phyloP scores from a whole-genome alignment of 1,140 invertebrate species.

The Penaeus indicus region DNA sequence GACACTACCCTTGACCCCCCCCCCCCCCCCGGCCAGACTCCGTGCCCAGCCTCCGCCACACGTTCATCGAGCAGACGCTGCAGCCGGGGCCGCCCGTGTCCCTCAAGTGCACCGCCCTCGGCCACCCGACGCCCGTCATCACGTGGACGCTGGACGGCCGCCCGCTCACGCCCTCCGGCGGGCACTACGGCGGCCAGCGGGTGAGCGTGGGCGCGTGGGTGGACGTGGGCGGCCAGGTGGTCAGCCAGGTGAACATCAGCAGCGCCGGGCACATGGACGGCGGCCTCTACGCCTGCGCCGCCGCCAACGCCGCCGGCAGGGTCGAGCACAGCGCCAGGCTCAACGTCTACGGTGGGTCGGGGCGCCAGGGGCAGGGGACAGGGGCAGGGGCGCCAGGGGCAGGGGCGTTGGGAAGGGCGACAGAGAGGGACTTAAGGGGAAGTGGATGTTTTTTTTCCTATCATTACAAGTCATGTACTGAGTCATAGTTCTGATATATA shows the following conservation, averaged over 20 bases:
- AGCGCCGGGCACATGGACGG: constrained; percentile 86
- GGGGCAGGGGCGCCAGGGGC: no score
- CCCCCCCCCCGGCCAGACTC: constrained; percentile 73
- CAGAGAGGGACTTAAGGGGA: no score
- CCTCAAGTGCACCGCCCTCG: constrained; percentile 85
- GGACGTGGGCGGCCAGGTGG: constrained; percentile 75
- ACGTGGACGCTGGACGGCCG: constrained; percentile 85
- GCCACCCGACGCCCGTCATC: constrained; percentile 87
- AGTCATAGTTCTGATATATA: no score
- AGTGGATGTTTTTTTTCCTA: no score
- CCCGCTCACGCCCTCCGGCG: constrained; percentile 40
- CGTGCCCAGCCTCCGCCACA: constrained; percentile 83
- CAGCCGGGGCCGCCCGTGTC: constrained; percentile 84
- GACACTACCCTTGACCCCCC: background rate
- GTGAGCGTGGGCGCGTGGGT: constrained; percentile 59
- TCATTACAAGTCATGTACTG: no score
- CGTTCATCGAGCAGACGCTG: constrained; percentile 86
- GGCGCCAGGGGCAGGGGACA: no score
- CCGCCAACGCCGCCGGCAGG: constrained; percentile 83
- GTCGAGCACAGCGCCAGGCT: constrained; percentile 82
- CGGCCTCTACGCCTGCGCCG: constrained; percentile 86
- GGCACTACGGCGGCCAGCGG: constrained; percentile 36
- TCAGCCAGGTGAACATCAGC: constrained; percentile 89
- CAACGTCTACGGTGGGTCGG: constrained; percentile 87
- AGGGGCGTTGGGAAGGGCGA: no score